phyloP scores from a whole-genome alignment of 1,140 invertebrate species.

The Halyomorpha halys region DNA sequence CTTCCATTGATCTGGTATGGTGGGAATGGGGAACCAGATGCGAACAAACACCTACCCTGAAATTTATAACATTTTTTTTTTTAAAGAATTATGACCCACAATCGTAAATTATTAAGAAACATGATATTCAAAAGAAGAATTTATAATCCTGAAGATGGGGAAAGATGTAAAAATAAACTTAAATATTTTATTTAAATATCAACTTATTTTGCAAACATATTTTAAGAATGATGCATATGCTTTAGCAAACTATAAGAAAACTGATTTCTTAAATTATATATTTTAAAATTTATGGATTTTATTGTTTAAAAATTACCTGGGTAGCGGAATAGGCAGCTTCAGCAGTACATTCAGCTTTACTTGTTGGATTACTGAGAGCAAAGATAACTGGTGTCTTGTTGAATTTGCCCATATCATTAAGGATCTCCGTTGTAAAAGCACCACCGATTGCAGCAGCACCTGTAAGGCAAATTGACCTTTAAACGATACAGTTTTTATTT shows the following conservation, averaged over 20 bases:
- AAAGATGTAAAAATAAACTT: no score
- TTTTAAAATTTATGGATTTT: no score
- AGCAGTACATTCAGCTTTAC: conserved; percentile 95
- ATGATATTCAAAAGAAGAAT: not conserved
- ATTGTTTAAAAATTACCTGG: conserved; percentile 44
- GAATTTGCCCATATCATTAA: conserved; percentile 67
- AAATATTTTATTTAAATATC: no score
- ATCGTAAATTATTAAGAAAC: not conserved
- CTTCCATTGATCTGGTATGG: conserved; percentile 68
- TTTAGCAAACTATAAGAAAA: not conserved
- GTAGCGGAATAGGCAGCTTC: conserved; percentile 80
- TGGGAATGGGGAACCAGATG: conserved; percentile 85
- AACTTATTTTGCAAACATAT: no score
- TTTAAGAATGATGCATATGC: no score
- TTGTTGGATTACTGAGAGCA: conserved; percentile 92
- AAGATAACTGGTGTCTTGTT: conserved; percentile 80
- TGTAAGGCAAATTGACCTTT: conserved; percentile 31
- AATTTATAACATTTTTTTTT: conserved; percentile 19
- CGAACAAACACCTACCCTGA: conserved; percentile 75
- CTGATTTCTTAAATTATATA: not conserved
- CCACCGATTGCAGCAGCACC: conserved; percentile 70
- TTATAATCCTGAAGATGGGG: no score
- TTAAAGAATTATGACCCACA: not conserved
- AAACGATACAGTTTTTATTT: no score
- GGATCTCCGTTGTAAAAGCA: conserved; percentile 74